Base-by-base conservation (phyloP, 2,113 vertebrate genomes). In the Cephalopterus ornatus region DNA sequence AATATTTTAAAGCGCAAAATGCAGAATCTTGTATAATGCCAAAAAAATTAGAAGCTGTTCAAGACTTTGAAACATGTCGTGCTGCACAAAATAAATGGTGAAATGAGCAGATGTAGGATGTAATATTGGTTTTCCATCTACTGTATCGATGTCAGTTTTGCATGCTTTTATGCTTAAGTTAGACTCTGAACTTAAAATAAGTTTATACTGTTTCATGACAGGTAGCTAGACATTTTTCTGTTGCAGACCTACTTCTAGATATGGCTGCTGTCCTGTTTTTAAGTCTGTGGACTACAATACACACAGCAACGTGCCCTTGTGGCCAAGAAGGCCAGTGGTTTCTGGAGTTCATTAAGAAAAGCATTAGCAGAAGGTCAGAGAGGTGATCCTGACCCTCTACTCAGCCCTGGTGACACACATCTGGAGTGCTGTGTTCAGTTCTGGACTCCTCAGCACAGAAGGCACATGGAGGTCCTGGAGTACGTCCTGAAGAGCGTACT, bases 11-110 rank as follows among this genome's bases (percentile, higher is more conserved):
- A 61, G 58, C 32, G 56, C 3, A 91, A 91, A 80, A 77, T 32
- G 1, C 8, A 70, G 23, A 52, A 33, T 44, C 11, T 49, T 76
- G 4, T n/a, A 23, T 33, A 63, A 46, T 0, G 0, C 3, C 7
- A 2, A 20, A n/a, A 85, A 68, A 32, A 30, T 7, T 8, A 17
- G 44, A 58, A 80, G 50, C 12, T 39, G 8, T 44, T 80, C 28
- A 59, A 61, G 27, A 55, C 16, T 39, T 74, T 62, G 41, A 67
- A 68, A 3, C 12, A 26, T 27, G 12, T 75, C 85, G 35, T 56
- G 7, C 47, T 62, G 12, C 27, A 63, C 32, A 65, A 82, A 82
- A 72, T 26, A 61, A 76, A 23, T 13, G 12, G 1, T 46, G 22
- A 41, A 86, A 56, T 39, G 8, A 50, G 10, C 39, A 42, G 28